Conservation (phyloP, 2,888 invertebrate species). For the Monopis laevigella region DNA sequence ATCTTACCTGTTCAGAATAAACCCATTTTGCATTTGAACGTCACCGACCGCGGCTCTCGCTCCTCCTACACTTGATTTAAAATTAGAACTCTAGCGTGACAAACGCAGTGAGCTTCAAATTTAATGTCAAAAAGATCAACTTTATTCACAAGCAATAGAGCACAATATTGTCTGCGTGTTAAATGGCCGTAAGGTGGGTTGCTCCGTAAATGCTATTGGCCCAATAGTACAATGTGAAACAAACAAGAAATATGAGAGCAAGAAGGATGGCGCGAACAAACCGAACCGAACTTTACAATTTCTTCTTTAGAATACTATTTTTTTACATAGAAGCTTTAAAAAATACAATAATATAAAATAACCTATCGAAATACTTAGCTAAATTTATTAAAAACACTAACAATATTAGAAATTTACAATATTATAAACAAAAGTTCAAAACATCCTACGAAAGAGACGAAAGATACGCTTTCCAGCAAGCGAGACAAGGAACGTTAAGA, state of each 20-base stretch:
- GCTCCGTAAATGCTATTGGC: conserved; percentile 63
- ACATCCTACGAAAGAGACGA: conserved; percentile 34
- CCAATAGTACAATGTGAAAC: conserved; percentile 59
- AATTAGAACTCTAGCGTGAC: conserved; percentile 67
- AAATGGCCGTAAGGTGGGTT: conserved; percentile 61
- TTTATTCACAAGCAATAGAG: conserved; percentile 58
- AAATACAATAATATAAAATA: background rate
- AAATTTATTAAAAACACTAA: conserved; percentile 14
- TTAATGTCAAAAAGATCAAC: conserved; percentile 63
- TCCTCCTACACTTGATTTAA: conserved; percentile 68
- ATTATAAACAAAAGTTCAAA: conserved; percentile 26
- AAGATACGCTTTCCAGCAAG: conserved; percentile 26
- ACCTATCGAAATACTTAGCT: background rate
- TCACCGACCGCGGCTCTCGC: conserved; percentile 56
- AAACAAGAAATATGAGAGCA: conserved; percentile 57
- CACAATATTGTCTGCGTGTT: conserved; percentile 56
- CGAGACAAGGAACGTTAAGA: conserved; percentile 37
- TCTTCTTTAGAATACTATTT: background rate
- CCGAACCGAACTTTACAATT: conserved; percentile 11
- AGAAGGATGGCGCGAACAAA: conserved; percentile 45
- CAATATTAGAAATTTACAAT: conserved; percentile 12
- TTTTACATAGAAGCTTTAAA: background rate
- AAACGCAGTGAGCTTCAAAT: conserved; percentile 62
- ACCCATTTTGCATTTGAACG: conserved; percentile 65
- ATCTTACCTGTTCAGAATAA: conserved; percentile 59